These are phyloP conservation scores for Artemia sinica DNA, from an alignment of 2,888 invertebrate species.

Conservation along the genomic window DNA sequence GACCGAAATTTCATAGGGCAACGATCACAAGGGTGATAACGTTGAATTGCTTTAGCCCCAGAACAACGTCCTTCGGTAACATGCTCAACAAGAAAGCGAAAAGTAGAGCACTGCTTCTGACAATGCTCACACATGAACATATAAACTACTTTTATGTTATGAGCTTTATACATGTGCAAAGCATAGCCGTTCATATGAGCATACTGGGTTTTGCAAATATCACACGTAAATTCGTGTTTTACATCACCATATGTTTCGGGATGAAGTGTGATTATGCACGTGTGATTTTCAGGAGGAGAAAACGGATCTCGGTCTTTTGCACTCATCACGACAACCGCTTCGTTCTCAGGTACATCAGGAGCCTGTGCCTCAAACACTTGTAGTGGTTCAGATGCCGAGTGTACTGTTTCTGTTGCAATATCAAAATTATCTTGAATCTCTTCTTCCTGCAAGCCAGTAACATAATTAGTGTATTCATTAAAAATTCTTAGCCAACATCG, in stretches of 20 bases:
- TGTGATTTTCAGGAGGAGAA: background rate
- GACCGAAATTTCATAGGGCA: conserved; percentile 12
- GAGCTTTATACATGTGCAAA: conserved; percentile 7
- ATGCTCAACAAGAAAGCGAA: background rate
- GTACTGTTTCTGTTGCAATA: too few species aligned
- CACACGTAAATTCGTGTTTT: background rate
- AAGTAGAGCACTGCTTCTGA: background rate
- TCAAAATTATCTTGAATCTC: too few species aligned
- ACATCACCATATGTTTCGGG: conserved; percentile 6
- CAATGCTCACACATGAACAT: conserved; percentile 9
- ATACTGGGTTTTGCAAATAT: background rate
- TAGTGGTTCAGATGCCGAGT: too few species aligned
- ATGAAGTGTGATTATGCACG: conserved; percentile 6
- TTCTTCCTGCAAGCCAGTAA: too few species aligned
- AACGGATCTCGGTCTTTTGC: too few species aligned
- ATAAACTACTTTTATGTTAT: background rate
- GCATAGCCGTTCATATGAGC: conserved; percentile 13
- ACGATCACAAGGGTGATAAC: conserved; percentile 9
- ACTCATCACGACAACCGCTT: too few species aligned
- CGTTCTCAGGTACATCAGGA: too few species aligned
- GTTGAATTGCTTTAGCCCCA: background rate
- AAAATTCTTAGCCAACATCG: too few species aligned
- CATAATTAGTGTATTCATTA: too few species aligned
- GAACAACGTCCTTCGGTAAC: conserved; percentile 3
- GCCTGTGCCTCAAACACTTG: too few species aligned